Evolutionary conservation across 2,797 vertebrate genomes (phyloP).

Genomic region (Lutjanus argentimaculatus): DNA sequence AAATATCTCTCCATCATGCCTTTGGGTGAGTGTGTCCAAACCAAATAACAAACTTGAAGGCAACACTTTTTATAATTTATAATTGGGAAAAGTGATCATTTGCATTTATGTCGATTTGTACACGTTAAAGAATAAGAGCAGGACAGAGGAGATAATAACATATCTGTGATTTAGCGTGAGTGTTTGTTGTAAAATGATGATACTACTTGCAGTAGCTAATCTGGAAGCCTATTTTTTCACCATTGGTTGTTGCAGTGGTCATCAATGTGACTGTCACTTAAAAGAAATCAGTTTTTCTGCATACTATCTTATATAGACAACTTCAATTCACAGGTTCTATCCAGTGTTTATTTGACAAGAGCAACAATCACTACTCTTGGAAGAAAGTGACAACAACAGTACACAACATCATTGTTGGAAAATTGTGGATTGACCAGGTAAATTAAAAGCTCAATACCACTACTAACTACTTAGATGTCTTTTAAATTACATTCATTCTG

Average conservation of each 20-base stretch:
- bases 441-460: constrained; percentile 9
- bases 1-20: constrained; percentile 99
- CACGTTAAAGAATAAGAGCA: background rate
- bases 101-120: background rate
- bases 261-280: background rate
- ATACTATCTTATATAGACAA: background rate
- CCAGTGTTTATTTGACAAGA: constrained; percentile 95
- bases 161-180: too few species aligned
- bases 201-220: background rate
- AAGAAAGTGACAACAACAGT: constrained; percentile 98
- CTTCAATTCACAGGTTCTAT: constrained; percentile 88
- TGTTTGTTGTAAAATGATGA: background rate
- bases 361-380: constrained; percentile 96
- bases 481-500: background rate
- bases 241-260: background rate
- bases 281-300: background rate
- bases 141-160: background rate
- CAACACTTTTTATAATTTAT: background rate
- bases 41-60: background rate
- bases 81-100: background rate
- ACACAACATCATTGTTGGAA: constrained; percentile 98
- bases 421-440: constrained; percentile 99
- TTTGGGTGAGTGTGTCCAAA: constrained; percentile 88
- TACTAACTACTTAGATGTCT: background rate
- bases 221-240: background rate